These are phyloP conservation scores for Sarcoramphus papa DNA, from an alignment of 2,797 vertebrate species.

Conservation along the genomic window DNA sequence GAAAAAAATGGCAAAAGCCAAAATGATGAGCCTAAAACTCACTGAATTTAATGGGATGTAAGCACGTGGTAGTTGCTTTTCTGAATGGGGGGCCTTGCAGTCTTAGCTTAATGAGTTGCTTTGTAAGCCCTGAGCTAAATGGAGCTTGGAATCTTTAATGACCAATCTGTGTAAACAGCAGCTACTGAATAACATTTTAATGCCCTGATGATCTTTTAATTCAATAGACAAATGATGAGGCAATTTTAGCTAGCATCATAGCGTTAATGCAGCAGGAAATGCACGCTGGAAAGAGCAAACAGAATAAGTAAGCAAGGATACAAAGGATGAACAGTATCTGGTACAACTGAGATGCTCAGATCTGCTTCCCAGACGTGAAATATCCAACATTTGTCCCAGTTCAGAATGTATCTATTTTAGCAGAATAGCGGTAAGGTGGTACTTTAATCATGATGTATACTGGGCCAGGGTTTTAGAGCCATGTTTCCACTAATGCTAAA, in stretches of 20 bases:
- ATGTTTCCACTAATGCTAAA: background rate
- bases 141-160: constrained; percentile 53
- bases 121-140: constrained; percentile 43
- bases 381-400: background rate
- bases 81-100: background rate
- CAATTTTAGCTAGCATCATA: constrained; percentile 26
- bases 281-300: background rate
- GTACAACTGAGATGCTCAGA: background rate
- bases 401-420: background rate
- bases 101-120: constrained; percentile 19
- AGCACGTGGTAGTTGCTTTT: background rate
- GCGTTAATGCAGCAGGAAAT: background rate
- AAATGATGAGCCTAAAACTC: background rate
- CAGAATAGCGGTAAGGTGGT: background rate
- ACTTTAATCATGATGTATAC: background rate
- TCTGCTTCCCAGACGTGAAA: background rate
- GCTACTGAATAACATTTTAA: constrained; percentile 47
- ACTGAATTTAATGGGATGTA: background rate
- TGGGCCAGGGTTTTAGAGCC: background rate
- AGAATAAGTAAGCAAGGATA: background rate
- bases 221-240: constrained; percentile 39
- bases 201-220: constrained; percentile 54
- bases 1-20: background rate
- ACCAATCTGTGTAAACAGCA: constrained; percentile 52
- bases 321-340: background rate